Percentiles rank a stretch among this genome's conserved stretches.
Evolutionary conservation across 2,797 vertebrate genomes (phyloP).

Genomic region (Peromyscus aztecus): DNA sequence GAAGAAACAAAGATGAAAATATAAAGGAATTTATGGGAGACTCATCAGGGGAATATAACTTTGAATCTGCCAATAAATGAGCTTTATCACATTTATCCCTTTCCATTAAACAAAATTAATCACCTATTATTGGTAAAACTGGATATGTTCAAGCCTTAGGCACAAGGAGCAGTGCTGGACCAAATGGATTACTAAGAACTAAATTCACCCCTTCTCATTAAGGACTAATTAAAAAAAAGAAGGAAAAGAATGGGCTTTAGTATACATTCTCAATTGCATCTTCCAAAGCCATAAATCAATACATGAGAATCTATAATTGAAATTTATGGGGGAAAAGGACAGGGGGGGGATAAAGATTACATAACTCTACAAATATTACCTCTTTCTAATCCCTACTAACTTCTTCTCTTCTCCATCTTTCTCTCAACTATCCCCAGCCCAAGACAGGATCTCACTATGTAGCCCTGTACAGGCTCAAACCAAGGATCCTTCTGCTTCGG

Average conservation of each 20-base stretch:
- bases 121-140: background rate
- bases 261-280: background rate
- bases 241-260: background rate
- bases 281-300: background rate
- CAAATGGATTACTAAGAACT: background rate
- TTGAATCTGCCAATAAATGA: background rate
- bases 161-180: background rate
- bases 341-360: background rate
- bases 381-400: background rate
- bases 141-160: background rate
- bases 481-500: background rate
- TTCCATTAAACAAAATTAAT: background rate
- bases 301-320: background rate
- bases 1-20: conserved; percentile 13
- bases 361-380: background rate
- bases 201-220: background rate
- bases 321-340: background rate
- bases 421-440: background rate
- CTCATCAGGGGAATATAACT: background rate
- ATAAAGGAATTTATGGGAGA: background rate
- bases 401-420: background rate
- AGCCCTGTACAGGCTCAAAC: background rate
- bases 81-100: background rate
- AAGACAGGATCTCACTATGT: background rate
- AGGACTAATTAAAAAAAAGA: too few species aligned